These are phyloP conservation scores for Todiramphus saurophagus DNA, from an alignment of 2,113 vertebrate species.

Conservation along the genomic window DNA sequence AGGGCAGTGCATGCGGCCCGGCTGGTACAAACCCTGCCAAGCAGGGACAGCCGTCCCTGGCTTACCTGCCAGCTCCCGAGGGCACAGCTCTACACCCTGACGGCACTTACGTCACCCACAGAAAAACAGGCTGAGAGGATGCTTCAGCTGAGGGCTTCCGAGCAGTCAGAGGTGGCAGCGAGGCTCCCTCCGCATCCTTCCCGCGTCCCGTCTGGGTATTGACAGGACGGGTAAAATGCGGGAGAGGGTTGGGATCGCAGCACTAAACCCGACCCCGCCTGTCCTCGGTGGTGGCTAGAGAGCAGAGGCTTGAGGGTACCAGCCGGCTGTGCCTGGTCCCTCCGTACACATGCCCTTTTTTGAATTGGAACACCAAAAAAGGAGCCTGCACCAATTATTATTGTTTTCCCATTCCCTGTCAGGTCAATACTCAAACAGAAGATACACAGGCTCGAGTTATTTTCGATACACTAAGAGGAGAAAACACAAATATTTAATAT, in stretches of 20 bases:
- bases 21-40: fast-evolving
- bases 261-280: not conserved
- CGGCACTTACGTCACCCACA: not conserved
- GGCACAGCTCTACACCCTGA: not conserved
- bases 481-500: not conserved
- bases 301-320: not conserved
- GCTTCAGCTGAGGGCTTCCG: not conserved
- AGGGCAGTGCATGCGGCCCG: not conserved
- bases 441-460: not conserved
- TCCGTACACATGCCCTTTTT: not conserved
- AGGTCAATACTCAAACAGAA: not conserved
- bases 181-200: not conserved
- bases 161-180: not conserved
- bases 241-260: not conserved
- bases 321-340: not conserved
- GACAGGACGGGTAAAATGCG: fast-evolving
- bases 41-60: not conserved
- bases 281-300: not conserved
- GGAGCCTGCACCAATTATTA: not conserved
- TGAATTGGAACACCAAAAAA: not conserved
- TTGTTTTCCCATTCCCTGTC: not conserved
- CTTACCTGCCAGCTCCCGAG: not conserved
- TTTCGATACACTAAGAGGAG: not conserved
- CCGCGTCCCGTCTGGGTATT: fast-evolving
- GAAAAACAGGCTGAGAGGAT: not conserved